phyloP scores from a whole-genome alignment of 2,888 invertebrate genomes.

The Eurytoma californica region DNA sequence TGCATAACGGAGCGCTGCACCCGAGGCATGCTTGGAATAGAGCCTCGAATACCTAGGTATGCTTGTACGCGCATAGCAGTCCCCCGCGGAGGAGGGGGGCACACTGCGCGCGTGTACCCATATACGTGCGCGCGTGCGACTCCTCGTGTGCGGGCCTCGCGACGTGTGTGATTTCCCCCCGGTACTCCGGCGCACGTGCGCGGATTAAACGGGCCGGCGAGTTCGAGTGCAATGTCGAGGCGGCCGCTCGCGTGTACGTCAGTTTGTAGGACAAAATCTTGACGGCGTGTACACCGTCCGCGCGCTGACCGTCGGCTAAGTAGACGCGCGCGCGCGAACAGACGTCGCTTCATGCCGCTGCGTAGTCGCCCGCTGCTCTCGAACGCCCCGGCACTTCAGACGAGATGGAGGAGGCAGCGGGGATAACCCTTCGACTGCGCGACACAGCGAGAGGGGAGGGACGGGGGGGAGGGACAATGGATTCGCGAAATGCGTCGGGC shows the following conservation, averaged over 20 bases:
- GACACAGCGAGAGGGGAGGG: constrained; percentile 8
- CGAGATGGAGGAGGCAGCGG: constrained; percentile 43
- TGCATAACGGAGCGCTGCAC: constrained; percentile 45
- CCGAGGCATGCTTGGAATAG: constrained; percentile 42
- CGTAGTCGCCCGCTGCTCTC: constrained; percentile 40
- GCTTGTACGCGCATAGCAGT: constrained; percentile 24
- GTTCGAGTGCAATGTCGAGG: no score
- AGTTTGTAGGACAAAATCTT: no score
- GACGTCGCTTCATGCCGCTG: constrained; percentile 34
- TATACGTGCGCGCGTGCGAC: no score
- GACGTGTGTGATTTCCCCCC: no score
- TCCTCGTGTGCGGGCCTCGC: no score
- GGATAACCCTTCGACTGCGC: constrained; percentile 43
- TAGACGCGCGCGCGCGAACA: constrained; percentile 25
- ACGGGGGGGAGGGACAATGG: constrained; percentile 55
- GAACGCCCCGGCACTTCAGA: constrained; percentile 46
- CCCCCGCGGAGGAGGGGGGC: no score
- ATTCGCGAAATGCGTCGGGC: constrained; percentile 57
- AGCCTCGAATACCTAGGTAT: constrained; percentile 7
- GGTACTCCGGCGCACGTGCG: no score
- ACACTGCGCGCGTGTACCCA: no score
- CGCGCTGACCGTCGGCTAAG: not conserved
- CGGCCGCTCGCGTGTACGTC: no score
- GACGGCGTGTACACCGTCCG: no score
- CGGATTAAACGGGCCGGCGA: no score